Base-by-base conservation (phyloP, 30 jellyfish, hydroid and myxozoan genomes). In the Sanderia malayensis region DNA sequence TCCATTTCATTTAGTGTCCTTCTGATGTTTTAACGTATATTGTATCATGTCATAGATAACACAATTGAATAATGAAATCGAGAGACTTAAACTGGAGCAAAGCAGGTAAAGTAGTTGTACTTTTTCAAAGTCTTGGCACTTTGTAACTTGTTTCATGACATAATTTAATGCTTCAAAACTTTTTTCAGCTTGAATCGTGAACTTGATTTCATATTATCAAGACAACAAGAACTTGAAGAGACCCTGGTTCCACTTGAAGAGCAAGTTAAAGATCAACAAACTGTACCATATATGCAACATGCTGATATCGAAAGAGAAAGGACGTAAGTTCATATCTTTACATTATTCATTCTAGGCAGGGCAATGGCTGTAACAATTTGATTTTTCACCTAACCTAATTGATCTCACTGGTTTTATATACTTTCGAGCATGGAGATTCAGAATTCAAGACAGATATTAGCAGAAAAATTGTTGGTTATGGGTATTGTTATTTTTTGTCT, bases 211-310 rank as follows among this genome's bases (percentile, higher is more conserved):
- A 85, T 92, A 23, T 46, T 92, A 26, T 92, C 99, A 24, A 96
- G 85, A 64, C 99, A 92, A 62, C 94, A 84, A 79, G 99, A 92
- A 52, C 64, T 92, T 8, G 99, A 92, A 37, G 99, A 92, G 46
- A 70, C 74, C 19, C 83, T 92, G 29, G 29, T 47, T 15, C 99
- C 99, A 0, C 18, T 92, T 37, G 99, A 84, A 73, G 86, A 73
- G 1, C 94, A 92, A 31, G 41, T 92, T 19, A 84, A 80, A 73
- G 73, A 87, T 8, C 99, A 92, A 67, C 93, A 85, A 53, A 59
- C 71, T 24, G 59, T 70, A 11, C 86, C 87, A 34, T 76, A 58
- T 73, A 52, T 95, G 83, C 99, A 92, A 44, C 95, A 92, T 69
- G 74, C 96, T 65, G 96, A 92, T 70, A 41, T 92, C 15, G 99